Base-by-base conservation (phyloP, 2,888 invertebrate species). In the Ariolimax columbianus region DNA sequence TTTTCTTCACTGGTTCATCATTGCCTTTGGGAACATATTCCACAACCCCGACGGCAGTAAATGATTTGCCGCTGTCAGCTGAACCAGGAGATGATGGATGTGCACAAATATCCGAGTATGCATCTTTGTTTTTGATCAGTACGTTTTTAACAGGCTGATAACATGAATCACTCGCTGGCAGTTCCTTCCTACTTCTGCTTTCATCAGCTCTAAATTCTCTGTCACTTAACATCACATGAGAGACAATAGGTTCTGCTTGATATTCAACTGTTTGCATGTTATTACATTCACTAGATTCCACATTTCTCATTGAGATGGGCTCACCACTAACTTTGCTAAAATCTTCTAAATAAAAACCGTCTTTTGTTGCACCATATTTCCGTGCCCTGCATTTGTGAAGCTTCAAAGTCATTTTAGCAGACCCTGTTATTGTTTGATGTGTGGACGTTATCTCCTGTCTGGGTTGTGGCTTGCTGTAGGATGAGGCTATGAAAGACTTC, bases 381-480 rank as follows among this genome's bases (percentile, higher is more conserved):
- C 23, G 43, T 14, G 30, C 79, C 23, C 23, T 66, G 9, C 79
- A 66, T 79, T 79, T 66, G 23, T 63, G 63, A 59, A 59, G 77
- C 47, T 79, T 79, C 14, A 26, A 43, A 0, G 14, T 17, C 0
- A 6, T 19, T n/a, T 47, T 82, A 30, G 59, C 17, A 7, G 72
- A 38, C 26, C 59, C 9, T 40, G 26, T 3, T 72, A 19, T 17
- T 38, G n/a, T 43, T 43, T 83, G 84, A 70, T 79, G 33, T 0
- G 79, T 72, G 0, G 84, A 79, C 17, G 84, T 79, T 30, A 84
- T 84, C 43, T 84, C 84, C 73, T 84, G 84, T 17, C 55, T 68
- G 26, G 84, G 84, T 36, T 84, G 84, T 40, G 84, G 84, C 33
- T 79, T 79, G 72, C 77, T 79, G 55, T 84, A 84, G 0, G 84